A percentile compares a stretch with the other conserved stretches of the same genome.
phyloP scores from a whole-genome alignment of 2,113 vertebrate species.

The Coptodon bakossiorum region DNA sequence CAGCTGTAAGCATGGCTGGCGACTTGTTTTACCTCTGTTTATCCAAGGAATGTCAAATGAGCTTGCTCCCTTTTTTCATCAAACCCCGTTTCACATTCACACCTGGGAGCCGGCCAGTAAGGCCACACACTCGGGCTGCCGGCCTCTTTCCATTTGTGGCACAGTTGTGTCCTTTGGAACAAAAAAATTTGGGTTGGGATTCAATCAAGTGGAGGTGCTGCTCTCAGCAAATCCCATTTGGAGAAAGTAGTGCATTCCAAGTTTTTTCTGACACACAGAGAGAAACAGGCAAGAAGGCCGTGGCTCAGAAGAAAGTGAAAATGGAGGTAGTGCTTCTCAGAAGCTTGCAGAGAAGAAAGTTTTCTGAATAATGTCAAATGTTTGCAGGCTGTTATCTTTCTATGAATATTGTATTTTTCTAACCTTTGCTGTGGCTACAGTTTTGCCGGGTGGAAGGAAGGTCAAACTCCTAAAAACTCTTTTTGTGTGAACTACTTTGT shows the following conservation, averaged over 20 bases:
- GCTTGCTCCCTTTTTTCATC: not conserved
- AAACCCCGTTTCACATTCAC: not conserved
- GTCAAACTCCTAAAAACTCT: not conserved
- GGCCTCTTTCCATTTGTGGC: not conserved
- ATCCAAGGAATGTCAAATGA: not conserved
- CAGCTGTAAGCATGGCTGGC: not conserved
- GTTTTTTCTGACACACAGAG: constrained; percentile 1
- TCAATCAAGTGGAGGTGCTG: constrained; percentile 24
- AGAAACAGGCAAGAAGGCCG: not conserved
- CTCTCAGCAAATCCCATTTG: constrained; percentile 43
- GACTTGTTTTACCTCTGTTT: not conserved
- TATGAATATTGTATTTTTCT: constrained; percentile 16
- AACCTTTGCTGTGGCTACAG: constrained; percentile 13
- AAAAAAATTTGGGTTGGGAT: constrained; percentile 5
- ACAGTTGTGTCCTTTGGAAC: constrained; percentile 7
- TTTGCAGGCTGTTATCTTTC: constrained; percentile 11
- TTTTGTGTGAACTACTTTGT: not conserved
- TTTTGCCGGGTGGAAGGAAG: not conserved
- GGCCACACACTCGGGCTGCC: not conserved
- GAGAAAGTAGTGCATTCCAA: constrained; percentile 8
- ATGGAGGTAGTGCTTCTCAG: not conserved
- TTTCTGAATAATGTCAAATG: constrained; percentile 15
- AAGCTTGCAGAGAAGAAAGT: not conserved
- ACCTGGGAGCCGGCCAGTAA: not conserved
- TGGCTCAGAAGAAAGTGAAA: not conserved